These are phyloP conservation scores for Cephalopachus bancanus DNA, from an alignment of 2,797 vertebrate genomes.

Conservation along the genomic window DNA sequence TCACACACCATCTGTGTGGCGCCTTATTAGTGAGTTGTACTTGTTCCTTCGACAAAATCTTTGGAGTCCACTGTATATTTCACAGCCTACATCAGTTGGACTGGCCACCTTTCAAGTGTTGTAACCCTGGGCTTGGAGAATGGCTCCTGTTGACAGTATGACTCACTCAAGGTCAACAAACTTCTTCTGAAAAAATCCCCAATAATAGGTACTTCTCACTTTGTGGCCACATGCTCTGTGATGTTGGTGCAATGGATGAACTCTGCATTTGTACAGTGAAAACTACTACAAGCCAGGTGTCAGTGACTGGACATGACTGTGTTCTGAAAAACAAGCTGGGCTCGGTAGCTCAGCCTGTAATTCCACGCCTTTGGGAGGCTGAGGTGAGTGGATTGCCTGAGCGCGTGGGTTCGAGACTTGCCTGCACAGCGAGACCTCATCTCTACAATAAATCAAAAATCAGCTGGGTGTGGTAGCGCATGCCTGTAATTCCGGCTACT, in stretches of 20 bases:
- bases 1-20: accelerated
- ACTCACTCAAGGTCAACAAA: accelerated
- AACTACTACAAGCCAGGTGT: accelerated
- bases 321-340: too few species aligned
- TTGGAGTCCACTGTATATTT: accelerated
- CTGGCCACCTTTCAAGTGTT: accelerated
- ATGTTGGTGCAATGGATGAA: accelerated
- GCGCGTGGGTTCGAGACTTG: too few species aligned
- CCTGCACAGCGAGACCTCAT: too few species aligned
- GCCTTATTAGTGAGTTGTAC: not conserved
- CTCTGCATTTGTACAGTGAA: accelerated
- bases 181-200: accelerated
- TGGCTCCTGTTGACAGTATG: accelerated
- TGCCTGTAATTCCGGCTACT: too few species aligned
- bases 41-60: accelerated
- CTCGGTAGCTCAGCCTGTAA: too few species aligned
- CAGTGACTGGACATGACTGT: accelerated
- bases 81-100: accelerated
- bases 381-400: too few species aligned
- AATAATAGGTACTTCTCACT: accelerated
- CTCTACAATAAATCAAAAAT: too few species aligned
- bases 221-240: accelerated
- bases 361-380: too few species aligned
- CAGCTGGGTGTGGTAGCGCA: too few species aligned
- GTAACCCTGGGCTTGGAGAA: accelerated